Percentiles rank a stretch among this genome's conserved stretches.
phyloP scores from a whole-genome alignment of 1,140 invertebrate genomes.

The Drosophila navojoa region DNA sequence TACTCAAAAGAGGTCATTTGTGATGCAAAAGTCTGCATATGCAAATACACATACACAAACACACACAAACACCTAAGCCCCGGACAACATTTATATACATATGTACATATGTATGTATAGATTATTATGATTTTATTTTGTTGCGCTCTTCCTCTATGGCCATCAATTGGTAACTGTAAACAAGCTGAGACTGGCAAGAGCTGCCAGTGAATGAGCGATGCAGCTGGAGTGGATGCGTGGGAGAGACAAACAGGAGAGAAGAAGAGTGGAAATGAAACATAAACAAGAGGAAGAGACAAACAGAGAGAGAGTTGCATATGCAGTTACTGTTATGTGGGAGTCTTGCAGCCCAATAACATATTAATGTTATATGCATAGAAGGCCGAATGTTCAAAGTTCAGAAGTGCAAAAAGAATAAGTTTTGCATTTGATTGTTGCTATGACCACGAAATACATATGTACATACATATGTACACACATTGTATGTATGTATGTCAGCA shows the following conservation, averaged over 20 bases:
- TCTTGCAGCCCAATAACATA: neutral
- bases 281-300: neutral
- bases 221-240: neutral
- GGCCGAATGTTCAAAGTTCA: neutral
- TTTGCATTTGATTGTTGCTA: neutral
- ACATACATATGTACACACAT: too few relatives aligned
- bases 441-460: too few relatives aligned
- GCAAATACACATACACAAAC: neutral
- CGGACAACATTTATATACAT: slow-evolving; percentile 3
- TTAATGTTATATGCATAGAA: neutral
- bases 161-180: slow-evolving; percentile 32
- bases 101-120: neutral
- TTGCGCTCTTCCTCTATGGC: neutral
- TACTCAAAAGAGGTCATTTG: slow-evolving; percentile 33
- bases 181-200: slow-evolving; percentile 14
- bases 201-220: slow-evolving; percentile 5
- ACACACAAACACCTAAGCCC: slow-evolving; percentile 10
- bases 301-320: slow-evolving; percentile 8
- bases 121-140: slow-evolving; percentile 3
- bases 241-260: neutral
- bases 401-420: neutral
- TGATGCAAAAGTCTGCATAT: slow-evolving; percentile 6
- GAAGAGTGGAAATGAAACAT: neutral
- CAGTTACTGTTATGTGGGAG: neutral
- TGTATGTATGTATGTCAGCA: slow-evolving; percentile 14